Evolutionary conservation across 2,888 invertebrate genomes (phyloP).

Genomic region (Subacronicta megacephala): DNA sequence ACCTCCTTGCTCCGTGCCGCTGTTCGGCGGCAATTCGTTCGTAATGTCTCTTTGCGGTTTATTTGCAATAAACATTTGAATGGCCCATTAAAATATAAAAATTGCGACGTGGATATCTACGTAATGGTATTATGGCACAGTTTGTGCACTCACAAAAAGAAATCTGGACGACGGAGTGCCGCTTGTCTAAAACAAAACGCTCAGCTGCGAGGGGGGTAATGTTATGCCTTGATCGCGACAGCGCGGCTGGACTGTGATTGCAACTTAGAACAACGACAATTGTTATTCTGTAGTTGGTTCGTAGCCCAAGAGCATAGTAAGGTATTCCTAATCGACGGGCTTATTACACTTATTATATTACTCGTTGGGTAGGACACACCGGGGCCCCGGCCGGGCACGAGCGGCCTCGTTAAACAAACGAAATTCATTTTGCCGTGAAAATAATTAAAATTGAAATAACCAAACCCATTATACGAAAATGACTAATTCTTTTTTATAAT

Average conservation of each 20-base stretch:
- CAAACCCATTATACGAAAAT: constrained; percentile 42
- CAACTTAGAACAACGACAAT: constrained; percentile 17
- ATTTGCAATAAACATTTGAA: constrained; percentile 34
- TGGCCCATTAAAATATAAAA: constrained; percentile 34
- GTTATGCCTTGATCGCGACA: constrained; percentile 29
- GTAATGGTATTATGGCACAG: constrained; percentile 34
- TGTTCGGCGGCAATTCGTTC: constrained; percentile 13
- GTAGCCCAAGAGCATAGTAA: background rate
- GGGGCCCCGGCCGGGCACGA: background rate
- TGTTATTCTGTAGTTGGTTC: constrained; percentile 21
- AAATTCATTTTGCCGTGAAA: constrained; percentile 21
- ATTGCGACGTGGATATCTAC: constrained; percentile 20
- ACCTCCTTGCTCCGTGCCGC: constrained; percentile 1
- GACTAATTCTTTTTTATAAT: constrained; percentile 43
- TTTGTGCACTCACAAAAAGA: constrained; percentile 22
- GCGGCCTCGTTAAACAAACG: constrained; percentile 19
- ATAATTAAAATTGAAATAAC: constrained; percentile 44
- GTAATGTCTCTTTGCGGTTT: constrained; percentile 30
- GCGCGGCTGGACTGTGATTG: constrained; percentile 16
- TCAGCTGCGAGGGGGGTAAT: constrained; percentile 5
- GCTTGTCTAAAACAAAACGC: constrained; percentile 1
- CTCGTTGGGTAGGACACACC: background rate
- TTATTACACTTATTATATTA: background rate
- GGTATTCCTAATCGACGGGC: too few species aligned
- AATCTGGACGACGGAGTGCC: constrained; percentile 17